Evolutionary conservation across 2,797 vertebrate genomes (phyloP).

Genomic region (Coluber constrictor): DNA sequence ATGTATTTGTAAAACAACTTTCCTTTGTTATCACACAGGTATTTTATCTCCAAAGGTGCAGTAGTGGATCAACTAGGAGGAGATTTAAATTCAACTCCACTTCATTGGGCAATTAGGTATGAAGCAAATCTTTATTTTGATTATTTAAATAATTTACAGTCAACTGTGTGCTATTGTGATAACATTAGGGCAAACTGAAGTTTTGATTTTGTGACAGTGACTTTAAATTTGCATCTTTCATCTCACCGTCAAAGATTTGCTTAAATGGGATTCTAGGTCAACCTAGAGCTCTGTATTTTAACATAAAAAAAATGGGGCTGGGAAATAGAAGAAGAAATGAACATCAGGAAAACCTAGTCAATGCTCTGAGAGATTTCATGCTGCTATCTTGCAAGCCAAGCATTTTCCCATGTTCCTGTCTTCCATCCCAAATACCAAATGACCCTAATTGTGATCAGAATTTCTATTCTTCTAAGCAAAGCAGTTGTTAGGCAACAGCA

Average conservation of each 20-base stretch:
- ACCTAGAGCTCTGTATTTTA: not conserved
- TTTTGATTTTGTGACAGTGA: not conserved
- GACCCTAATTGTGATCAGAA: not conserved
- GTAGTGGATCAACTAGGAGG: constrained; percentile 92
- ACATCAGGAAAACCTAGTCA: not conserved
- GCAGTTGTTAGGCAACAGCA: not conserved
- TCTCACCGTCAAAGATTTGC: not conserved
- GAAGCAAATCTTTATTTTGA: not conserved
- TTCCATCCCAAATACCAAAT: not conserved
- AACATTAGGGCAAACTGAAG: not conserved
- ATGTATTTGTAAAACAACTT: not conserved
- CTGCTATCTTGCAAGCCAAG: not conserved
- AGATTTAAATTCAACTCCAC: constrained; percentile 94
- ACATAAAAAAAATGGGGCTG: not conserved
- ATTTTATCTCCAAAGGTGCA: constrained; percentile 92
- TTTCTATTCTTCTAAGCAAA: not conserved
- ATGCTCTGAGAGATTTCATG: not conserved
- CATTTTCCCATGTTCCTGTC: not conserved
- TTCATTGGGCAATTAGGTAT: constrained; percentile 97
- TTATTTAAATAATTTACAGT: rapidly evolving
- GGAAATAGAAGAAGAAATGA: not conserved
- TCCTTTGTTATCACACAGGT: constrained; percentile 69
- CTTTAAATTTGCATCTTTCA: not conserved
- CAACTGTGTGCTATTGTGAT: not conserved
- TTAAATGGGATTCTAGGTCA: not conserved